A percentile compares a stretch with the other conserved stretches of the same genome.
These are phyloP conservation scores for Lithophane socia DNA, from an alignment of 2,888 invertebrate genomes.

Conservation along the genomic window DNA sequence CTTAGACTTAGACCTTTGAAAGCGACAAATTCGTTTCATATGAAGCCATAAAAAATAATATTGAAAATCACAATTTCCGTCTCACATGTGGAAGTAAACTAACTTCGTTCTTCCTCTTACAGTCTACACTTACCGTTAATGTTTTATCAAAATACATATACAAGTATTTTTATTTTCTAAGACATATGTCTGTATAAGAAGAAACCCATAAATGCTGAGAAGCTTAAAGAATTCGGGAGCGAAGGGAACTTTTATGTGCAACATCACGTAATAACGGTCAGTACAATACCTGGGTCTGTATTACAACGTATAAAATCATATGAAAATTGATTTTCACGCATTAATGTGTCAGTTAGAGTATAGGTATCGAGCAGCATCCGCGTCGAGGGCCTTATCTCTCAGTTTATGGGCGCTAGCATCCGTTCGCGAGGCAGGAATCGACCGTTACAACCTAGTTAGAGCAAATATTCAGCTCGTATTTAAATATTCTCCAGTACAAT, in stretches of 20 bases:
- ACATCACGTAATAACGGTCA: conserved; percentile 46
- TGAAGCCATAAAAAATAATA: conserved; percentile 26
- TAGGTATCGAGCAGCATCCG: conserved; percentile 61
- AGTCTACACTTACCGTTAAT: conserved; percentile 2
- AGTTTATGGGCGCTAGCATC: conserved; percentile 79
- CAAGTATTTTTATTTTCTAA: conserved; percentile 21
- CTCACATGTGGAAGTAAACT: conserved; percentile 21
- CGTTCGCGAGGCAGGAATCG: conserved; percentile 76
- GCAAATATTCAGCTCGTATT: conserved; percentile 78
- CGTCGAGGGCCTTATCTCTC: conserved; percentile 76
- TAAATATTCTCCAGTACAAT: conserved; percentile 73
- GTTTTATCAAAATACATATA: background rate
- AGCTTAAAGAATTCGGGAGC: conserved; percentile 50
- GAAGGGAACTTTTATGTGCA: conserved; percentile 41
- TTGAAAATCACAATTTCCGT: conserved; percentile 23
- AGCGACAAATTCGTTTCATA: conserved; percentile 12
- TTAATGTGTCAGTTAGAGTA: conserved; percentile 68
- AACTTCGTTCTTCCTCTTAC: background rate
- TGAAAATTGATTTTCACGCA: conserved; percentile 69
- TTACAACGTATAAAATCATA: conserved; percentile 45
- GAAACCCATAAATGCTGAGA: conserved; percentile 44
- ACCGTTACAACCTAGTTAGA: conserved; percentile 77
- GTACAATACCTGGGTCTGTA: conserved; percentile 37
- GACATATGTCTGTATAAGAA: conserved; percentile 23
- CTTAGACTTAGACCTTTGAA: conserved; percentile 15